phyloP scores from a whole-genome alignment of 2,888 invertebrate species.

The Napeogenes sylphis region DNA sequence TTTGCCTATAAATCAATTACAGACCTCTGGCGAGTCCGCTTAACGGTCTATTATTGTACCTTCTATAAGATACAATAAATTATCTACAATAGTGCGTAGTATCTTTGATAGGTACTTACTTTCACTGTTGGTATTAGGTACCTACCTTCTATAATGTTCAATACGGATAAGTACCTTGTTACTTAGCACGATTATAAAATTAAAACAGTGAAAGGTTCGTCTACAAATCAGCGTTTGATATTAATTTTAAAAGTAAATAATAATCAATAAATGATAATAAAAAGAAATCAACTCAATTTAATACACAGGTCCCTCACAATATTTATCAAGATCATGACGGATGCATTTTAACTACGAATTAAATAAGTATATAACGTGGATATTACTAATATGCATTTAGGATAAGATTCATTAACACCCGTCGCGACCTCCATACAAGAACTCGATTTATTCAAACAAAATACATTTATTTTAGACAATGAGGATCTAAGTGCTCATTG shows the following conservation, averaged over 20 bases:
- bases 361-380: no score
- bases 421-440: slow-evolving; percentile 46
- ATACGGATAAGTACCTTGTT: no score
- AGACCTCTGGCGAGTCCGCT: slow-evolving; percentile 57
- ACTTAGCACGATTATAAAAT: no score
- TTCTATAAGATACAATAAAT: slow-evolving; percentile 59
- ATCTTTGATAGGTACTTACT: slow-evolving; percentile 23
- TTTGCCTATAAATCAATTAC: slow-evolving; percentile 75
- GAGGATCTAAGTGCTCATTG: slow-evolving; percentile 64
- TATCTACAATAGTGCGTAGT: slow-evolving; percentile 32
- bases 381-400: slow-evolving; percentile 11
- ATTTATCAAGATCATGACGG: no score
- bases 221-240: no score
- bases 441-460: slow-evolving; percentile 67
- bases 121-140: slow-evolving; percentile 18
- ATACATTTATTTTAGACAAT: slow-evolving; percentile 68
- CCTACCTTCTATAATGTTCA: no score
- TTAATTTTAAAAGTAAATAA: no score
- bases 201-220: no score
- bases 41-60: slow-evolving; percentile 59
- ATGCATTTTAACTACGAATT: no score
- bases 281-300: no score
- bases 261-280: no score
- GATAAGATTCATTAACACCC: slow-evolving; percentile 54
- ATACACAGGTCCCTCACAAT: no score